Percentiles rank a stretch among this genome's conserved stretches.
Evolutionary conservation across 2,888 invertebrate genomes (phyloP).

Genomic region (Drosophila lacicola): DNA sequence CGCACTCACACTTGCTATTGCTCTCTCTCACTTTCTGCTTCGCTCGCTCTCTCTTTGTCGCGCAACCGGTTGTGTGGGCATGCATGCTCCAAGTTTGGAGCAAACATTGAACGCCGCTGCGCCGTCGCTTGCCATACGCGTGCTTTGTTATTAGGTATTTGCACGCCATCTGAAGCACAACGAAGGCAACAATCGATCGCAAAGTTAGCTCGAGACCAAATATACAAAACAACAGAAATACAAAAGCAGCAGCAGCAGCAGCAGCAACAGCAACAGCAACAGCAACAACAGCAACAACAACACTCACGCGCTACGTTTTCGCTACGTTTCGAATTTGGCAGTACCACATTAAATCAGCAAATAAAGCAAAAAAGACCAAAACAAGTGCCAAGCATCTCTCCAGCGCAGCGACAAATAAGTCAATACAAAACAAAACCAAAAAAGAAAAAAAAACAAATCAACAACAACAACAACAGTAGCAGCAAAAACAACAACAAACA

Average conservation of each 20-base stretch:
- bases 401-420: conserved; percentile 62
- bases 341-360: conserved; percentile 63
- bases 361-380: conserved; percentile 77
- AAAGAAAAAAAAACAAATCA: conserved; percentile 17
- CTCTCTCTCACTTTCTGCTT: conserved; percentile 1
- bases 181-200: conserved; percentile 78
- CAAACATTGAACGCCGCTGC: conserved; percentile 63
- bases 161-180: conserved; percentile 85
- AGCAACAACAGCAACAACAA: conserved; percentile 29
- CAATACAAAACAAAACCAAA: conserved; percentile 48
- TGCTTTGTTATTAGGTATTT: conserved; percentile 83
- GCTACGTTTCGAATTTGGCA: conserved; percentile 55
- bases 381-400: conserved; percentile 58
- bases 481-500: conserved; percentile 34
- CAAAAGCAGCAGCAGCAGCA: conserved; percentile 22
- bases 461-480: conserved; percentile 11
- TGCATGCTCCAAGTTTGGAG: conserved; percentile 69
- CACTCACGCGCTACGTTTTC: conserved; percentile 47
- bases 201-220: conserved; percentile 68
- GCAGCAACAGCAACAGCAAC: conserved; percentile 17
- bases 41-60: conserved; percentile 10
- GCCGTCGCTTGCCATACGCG: conserved; percentile 77
- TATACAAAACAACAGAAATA: conserved; percentile 49
- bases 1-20: conserved; percentile 3
- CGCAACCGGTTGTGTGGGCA: conserved; percentile 68